Evolutionary conservation across 2,797 vertebrate species (phyloP), one percentile per base, ranked within the genome.

Genomic region (Sebastes diploproa): DNA sequence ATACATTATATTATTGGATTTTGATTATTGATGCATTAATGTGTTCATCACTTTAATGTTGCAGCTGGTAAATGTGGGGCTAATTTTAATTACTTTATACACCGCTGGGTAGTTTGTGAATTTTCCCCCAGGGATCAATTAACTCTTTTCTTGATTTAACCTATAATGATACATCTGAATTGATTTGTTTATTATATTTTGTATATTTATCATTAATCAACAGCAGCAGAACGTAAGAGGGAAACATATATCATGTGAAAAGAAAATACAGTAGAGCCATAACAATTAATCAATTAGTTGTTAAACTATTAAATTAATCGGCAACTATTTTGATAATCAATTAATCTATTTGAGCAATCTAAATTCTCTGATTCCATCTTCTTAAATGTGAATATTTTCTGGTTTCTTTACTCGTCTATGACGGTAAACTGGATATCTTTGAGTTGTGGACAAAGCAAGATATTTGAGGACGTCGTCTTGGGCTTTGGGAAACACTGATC

Each of bases 401-500:
- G 38, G 14, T 46, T 46, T 46, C 38, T 46, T 46, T 46, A 38
- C 38, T 46, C 38, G 1, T 46, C 0, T 16, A 46, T 46, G 38
- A 46, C 38, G 1, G 38, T 46, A 0, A 0, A 46, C 14, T 46
- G 38, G 0, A 46, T 16, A 46, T 46, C 14, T 46, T 18, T 46
- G 38, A 46, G 14, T 46, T 46, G 42, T 46, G 0, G 42, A 46
- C 42, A 46, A 46, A 46, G 3, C 1, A 18, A 46, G 42, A 46
- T 1, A 0, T 46, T 46, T 46, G 42, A 46, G 42, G 42, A 46
- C 6, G 42, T 46, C 42, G 0, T 46, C 16, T 46, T 46, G 2
- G 14, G 14, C 38, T 42, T 42, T 42, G 42, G 42, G 42, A 1
- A 46, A 46, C 42, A 46, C 0, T 46, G 42, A 46, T 46, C 0